These are phyloP conservation scores for Syrista parreyssii DNA, from an alignment of 2,888 invertebrate species.

Conservation along the genomic window DNA sequence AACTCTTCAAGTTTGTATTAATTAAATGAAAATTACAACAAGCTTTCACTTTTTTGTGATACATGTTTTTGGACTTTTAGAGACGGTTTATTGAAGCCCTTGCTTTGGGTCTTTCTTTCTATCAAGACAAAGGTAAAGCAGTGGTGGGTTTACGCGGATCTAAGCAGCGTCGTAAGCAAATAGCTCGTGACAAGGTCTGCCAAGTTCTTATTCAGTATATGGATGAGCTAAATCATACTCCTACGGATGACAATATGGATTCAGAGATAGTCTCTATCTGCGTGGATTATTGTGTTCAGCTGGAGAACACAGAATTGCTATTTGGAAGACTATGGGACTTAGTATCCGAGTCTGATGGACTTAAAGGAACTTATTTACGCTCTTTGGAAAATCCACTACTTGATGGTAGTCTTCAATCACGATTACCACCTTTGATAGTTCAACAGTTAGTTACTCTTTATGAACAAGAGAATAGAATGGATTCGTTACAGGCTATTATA, in stretches of 20 bases:
- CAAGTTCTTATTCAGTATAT: conserved; percentile 61
- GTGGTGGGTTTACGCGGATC: conserved; percentile 70
- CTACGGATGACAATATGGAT: conserved; percentile 46
- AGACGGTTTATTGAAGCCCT: conserved; percentile 71
- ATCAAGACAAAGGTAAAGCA: conserved; percentile 73
- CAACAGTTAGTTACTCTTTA: conserved; percentile 77
- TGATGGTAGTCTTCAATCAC: conserved; percentile 68
- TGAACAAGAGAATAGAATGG: conserved; percentile 73
- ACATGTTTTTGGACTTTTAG: conserved; percentile 41
- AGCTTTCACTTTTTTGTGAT: conserved; percentile 58
- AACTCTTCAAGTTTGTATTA: conserved; percentile 67
- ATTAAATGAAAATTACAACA: neutral
- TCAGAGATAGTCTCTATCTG: conserved; percentile 57
- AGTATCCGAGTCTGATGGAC: conserved; percentile 70
- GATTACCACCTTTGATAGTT: conserved; percentile 72
- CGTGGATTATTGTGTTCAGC: conserved; percentile 61
- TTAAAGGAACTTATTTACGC: conserved; percentile 75
- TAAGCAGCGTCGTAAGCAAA: conserved; percentile 65
- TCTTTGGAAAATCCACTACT: conserved; percentile 74
- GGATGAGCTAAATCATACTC: conserved; percentile 56
- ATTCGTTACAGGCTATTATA: conserved; percentile 78
- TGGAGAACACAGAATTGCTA: conserved; percentile 65
- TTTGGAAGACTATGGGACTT: conserved; percentile 69
- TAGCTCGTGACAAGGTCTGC: conserved; percentile 64
- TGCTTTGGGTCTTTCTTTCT: conserved; percentile 71